Evolutionary conservation across 1,140 invertebrate genomes (phyloP), one percentile per base, ranked within the genome.

Genomic region (Drosophila nikananu): DNA sequence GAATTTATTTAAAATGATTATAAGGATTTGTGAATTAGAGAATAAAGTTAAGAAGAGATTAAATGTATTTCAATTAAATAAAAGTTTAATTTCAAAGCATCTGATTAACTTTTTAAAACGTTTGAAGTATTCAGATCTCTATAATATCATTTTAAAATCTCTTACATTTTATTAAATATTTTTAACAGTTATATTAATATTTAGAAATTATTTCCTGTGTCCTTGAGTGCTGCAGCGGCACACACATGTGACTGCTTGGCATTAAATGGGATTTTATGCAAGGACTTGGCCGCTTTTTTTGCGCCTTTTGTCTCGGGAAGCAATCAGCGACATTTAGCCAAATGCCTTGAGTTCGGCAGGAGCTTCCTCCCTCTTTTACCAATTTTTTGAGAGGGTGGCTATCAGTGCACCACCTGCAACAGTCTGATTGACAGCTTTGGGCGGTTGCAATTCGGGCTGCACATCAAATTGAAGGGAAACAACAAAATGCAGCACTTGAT

Each of bases 181-280:
- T 27, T 15, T 12, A 12, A 19, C 2, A 52, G 19, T 32, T 13
- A 13, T 8, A 25, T 23, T 15, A 4, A 15, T 5, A 13, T 3
- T 23, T 1, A 8, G 15, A 9, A 10, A 10, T 49, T 25, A 17
- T 49, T 49, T 52, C n/a, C 12, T 19, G 63, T 41, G 54, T 19
- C 12, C 12, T 42, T 32, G 60, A 51, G 44, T 73, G 48, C 17
- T 59, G 60, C 78, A 64, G 76, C 59, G 48, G 63, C 66, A 67
- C 71, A 68, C 80, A 86, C 83, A 87, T 86, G 84, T 81, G 86
- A 55, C 70, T 82, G 77, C 61, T 68, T 72, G 76, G 74, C 68
- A 81, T 81, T 81, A 86, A 86, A 86, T 86, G 83, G 83, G 79
- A 86, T 86, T 86, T 78, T 76, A 77, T 86, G 82, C 82, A 80